Base-by-base conservation (phyloP, 2,888 invertebrate species). In the Sinopyrophorus schimmeli region DNA sequence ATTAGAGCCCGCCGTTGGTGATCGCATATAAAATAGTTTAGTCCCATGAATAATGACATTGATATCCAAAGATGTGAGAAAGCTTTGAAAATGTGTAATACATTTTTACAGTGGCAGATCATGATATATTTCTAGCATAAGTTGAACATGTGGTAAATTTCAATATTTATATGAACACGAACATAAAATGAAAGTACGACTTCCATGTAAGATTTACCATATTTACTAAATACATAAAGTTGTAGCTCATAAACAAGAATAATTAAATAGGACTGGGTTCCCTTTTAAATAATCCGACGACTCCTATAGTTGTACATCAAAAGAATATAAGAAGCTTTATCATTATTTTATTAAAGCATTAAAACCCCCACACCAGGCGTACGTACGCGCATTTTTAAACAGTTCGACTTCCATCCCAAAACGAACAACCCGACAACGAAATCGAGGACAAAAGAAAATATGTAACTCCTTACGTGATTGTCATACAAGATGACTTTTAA, bases 371-470 rank as follows among this genome's bases (percentile, higher is more conserved):
- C 21, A 11, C 11, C 9, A 24, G 1, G 5, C 7, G 2, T 21
- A 21, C 21, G 21, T 3, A 9, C 5, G 21, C 21, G 5, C 9
- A 35, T 35, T 35, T 35, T 14, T 9, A 23, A 35, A 9, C 24
- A n/a, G 24, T 16, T 24, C 35, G 14, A 14, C 7, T n/a, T n/a
- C n/a, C n/a, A n/a, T n/a, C n/a, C n/a, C 11, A 14, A 35, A 35
- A 3, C 17, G n/a, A 30, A 30, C 37, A 31, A 16, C 32, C 34
- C n/a, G 34, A 34, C 37, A 18, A 24, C 23, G 18, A 43, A 43
- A 48, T 48, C 48, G 42, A 48, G 42, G 37, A 42, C 48, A 28
- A 48, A 48, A 32, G 38, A 38, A 48, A 38, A 48, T 48, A 35
- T 41, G 41, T 41, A 48, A 41, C 43, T 35, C 18, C 32, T 24